phyloP scores from a whole-genome alignment of 1,140 invertebrate genomes.

The Samia ricini region DNA sequence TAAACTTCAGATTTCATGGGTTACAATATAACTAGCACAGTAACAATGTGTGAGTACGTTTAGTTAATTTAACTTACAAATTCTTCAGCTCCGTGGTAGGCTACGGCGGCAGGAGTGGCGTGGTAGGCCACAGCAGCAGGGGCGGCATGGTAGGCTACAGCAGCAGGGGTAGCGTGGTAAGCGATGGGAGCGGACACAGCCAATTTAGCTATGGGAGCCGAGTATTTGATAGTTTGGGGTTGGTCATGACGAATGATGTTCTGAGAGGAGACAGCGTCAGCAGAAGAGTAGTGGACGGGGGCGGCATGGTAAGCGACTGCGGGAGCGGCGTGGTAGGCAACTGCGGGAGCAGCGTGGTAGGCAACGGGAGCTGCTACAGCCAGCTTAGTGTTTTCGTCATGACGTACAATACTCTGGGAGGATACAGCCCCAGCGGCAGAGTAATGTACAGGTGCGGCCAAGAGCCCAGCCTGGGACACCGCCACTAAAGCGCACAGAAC shows the following conservation, averaged over 20 bases:
- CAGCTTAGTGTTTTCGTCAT: constrained; percentile 27
- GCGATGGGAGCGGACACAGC: constrained; percentile 29
- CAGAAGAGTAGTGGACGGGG: constrained; percentile 20
- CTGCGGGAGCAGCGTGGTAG: constrained; percentile 27
- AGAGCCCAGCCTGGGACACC: constrained; percentile 40
- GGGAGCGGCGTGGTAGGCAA: constrained; percentile 23
- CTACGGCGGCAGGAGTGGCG: constrained; percentile 26
- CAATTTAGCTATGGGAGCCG: constrained; percentile 31
- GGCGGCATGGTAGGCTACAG: constrained; percentile 23
- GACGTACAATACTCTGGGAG: constrained; percentile 51
- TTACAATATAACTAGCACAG: no score
- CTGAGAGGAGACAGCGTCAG: constrained; percentile 9
- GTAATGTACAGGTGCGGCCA: constrained; percentile 38
- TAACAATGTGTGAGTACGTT: no score
- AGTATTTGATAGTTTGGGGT: constrained; percentile 10
- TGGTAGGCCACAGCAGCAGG: constrained; percentile 31
- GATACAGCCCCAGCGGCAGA: constrained; percentile 43
- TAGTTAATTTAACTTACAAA: background rate
- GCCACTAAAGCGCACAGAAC: constrained; percentile 43
- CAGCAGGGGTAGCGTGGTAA: constrained; percentile 24
- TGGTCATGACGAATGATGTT: background rate
- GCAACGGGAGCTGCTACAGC: constrained; percentile 31
- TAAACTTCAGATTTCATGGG: no score
- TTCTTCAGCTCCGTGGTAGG: constrained; percentile 28
- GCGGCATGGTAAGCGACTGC: constrained; percentile 13